Evolutionary conservation across 1,140 invertebrate genomes (phyloP).

Genomic region (Dryas iulia): DNA sequence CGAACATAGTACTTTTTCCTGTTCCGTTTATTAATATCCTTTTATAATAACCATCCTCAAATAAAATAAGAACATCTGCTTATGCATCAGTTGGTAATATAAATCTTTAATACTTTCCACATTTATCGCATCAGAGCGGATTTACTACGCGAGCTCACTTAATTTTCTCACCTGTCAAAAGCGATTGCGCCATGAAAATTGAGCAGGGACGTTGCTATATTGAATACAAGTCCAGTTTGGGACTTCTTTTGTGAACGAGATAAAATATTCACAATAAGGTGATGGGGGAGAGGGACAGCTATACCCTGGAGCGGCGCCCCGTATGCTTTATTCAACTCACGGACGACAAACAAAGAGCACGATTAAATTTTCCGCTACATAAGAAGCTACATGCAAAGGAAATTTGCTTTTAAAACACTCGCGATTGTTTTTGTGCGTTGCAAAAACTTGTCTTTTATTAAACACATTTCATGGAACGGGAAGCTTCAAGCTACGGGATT

Average conservation of each 20-base stretch:
- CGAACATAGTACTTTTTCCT: background rate
- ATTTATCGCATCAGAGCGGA: constrained; percentile 33
- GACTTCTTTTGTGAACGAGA: constrained; percentile 47
- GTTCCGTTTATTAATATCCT: no score
- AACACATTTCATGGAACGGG: constrained; percentile 5
- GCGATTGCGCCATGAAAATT: constrained; percentile 57
- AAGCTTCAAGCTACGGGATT: background rate
- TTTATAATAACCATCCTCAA: background rate
- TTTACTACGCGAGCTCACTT: constrained; percentile 37
- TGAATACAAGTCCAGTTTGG: constrained; percentile 52
- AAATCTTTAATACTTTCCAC: constrained; percentile 23
- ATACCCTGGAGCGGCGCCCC: constrained; percentile 40
- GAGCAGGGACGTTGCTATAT: constrained; percentile 49
- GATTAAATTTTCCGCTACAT: constrained; percentile 77
- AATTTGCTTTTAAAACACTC: constrained; percentile 41
- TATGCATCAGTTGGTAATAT: constrained; percentile 1
- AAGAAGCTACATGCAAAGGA: constrained; percentile 60
- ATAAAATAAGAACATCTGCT: background rate
- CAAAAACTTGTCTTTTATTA: constrained; percentile 27
- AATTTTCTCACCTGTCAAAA: constrained; percentile 59
- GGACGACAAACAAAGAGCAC: constrained; percentile 63
- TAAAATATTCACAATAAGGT: constrained; percentile 39
- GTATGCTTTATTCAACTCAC: constrained; percentile 72
- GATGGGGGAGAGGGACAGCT: constrained; percentile 39
- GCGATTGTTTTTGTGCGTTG: constrained; percentile 39